Evolutionary conservation across 1,140 invertebrate species (phyloP).

Genomic region (Lepidurus apus): DNA sequence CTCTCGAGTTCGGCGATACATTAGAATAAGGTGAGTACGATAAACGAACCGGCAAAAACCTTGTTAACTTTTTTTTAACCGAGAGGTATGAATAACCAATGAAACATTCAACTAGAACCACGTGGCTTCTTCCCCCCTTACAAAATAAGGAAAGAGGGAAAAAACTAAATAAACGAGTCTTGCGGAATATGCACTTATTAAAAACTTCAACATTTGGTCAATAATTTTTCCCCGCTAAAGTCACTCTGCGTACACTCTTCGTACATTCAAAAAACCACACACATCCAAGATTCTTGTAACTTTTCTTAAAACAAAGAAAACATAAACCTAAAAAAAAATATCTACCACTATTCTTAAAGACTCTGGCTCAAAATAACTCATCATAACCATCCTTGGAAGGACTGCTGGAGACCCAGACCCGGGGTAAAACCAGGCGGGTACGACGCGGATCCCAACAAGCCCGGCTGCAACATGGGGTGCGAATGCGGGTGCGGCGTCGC

Average conservation of each 20-base stretch:
- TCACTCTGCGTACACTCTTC: neutral
- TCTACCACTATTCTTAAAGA: neutral
- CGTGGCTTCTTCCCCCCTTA: neutral
- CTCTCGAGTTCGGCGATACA: neutral
- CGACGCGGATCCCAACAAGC: slow-evolving; percentile 50
- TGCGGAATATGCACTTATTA: neutral
- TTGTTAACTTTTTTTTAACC: neutral
- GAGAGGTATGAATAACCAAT: slow-evolving; percentile 10
- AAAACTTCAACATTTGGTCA: too few species aligned
- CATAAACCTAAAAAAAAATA: neutral
- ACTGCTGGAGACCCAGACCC: slow-evolving; percentile 54
- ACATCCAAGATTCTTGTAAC: neutral
- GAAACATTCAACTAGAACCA: slow-evolving; percentile 19
- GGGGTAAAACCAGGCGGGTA: slow-evolving; percentile 55
- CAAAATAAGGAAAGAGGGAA: neutral
- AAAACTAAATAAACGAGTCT: neutral
- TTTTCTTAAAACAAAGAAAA: neutral
- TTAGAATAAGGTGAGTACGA: slow-evolving; percentile 13
- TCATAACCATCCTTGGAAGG: slow-evolving; percentile 33
- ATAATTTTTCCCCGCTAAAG: too few species aligned
- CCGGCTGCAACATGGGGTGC: slow-evolving; percentile 50
- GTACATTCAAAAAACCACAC: neutral
- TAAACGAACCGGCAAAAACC: neutral
- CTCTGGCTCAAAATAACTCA: neutral
- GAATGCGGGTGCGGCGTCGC: slow-evolving; percentile 44